These are phyloP conservation scores for Pachliopta kotzebuea DNA, from an alignment of 2,888 invertebrate genomes.

Conservation along the genomic window DNA sequence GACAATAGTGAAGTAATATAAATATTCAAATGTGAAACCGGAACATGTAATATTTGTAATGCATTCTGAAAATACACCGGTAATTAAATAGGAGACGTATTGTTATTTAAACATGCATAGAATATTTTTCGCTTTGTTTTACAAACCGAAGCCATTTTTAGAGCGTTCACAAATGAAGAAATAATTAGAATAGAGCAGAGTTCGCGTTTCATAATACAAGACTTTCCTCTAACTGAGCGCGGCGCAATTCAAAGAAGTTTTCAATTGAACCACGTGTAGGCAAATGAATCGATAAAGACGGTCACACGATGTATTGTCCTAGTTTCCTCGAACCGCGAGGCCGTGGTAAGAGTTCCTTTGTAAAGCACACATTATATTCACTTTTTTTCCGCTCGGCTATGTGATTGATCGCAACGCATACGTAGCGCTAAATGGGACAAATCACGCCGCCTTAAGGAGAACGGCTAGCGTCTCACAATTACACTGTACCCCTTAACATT, in stretches of 20 bases:
- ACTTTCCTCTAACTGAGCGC: slow-evolving; percentile 26
- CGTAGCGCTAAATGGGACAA: slow-evolving; percentile 22
- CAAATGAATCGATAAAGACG: slow-evolving; percentile 39
- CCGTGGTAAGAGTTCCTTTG: slow-evolving; percentile 45
- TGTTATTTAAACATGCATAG: neutral
- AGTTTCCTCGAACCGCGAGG: slow-evolving; percentile 42
- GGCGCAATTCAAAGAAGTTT: slow-evolving; percentile 29
- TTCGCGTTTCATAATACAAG: slow-evolving; percentile 23
- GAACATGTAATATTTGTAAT: neutral
- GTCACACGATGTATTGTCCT: slow-evolving; percentile 48
- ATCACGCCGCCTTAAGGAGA: slow-evolving; percentile 14
- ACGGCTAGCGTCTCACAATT: slow-evolving; percentile 2
- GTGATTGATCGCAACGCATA: slow-evolving; percentile 25
- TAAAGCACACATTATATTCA: slow-evolving; percentile 29
- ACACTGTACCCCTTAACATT: slow-evolving; percentile 1
- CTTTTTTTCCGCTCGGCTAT: slow-evolving; percentile 21
- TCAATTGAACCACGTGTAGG: slow-evolving; percentile 29
- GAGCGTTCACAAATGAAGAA: slow-evolving; percentile 3
- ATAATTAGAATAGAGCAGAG: slow-evolving; percentile 8
- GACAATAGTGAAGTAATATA: too few relatives aligned
- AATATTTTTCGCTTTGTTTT: neutral
- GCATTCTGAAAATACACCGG: neutral
- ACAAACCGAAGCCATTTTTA: neutral
- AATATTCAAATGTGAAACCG: too few relatives aligned
- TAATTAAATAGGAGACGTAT: neutral